Evolutionary conservation across 35 echinoderm and acorn worm species (phyloP).

Genomic region (Ptychodera flava): DNA sequence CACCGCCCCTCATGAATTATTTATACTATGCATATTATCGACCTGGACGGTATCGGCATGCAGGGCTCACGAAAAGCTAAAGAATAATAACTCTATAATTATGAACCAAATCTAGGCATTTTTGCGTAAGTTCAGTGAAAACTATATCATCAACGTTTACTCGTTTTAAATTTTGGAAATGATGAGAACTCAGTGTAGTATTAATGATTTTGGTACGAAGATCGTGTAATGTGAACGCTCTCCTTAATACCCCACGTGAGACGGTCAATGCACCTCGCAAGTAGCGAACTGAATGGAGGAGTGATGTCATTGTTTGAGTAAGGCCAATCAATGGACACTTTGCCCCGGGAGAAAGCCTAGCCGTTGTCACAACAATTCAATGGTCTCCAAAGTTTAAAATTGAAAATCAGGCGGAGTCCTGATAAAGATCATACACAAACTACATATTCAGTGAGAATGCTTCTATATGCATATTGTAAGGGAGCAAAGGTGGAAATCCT

Average conservation of each 20-base stretch:
- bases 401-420: neutral
- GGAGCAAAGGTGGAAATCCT: too few species aligned
- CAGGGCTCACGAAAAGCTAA: too few species aligned
- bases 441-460: neutral
- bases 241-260: neutral
- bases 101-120: neutral
- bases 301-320: constrained; percentile 1
- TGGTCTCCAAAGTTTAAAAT: neutral
- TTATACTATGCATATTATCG: neutral
- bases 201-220: too few species aligned
- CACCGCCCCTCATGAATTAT: neutral
- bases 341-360: neutral
- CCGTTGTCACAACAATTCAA: neutral
- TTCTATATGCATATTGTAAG: too few species aligned
- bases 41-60: too few species aligned
- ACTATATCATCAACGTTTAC: neutral
- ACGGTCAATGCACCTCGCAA: neutral
- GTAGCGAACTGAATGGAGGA: neutral
- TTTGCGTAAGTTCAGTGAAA: neutral
- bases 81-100: neutral
- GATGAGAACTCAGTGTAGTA: too few species aligned
- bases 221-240: neutral
- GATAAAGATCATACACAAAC: neutral
- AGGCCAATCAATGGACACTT: neutral
- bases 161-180: too few species aligned